A percentile compares a stretch with the other conserved stretches of the same genome.
Evolutionary conservation across 2,888 invertebrate genomes (phyloP).

Genomic region (Cryptus viduatorius): DNA sequence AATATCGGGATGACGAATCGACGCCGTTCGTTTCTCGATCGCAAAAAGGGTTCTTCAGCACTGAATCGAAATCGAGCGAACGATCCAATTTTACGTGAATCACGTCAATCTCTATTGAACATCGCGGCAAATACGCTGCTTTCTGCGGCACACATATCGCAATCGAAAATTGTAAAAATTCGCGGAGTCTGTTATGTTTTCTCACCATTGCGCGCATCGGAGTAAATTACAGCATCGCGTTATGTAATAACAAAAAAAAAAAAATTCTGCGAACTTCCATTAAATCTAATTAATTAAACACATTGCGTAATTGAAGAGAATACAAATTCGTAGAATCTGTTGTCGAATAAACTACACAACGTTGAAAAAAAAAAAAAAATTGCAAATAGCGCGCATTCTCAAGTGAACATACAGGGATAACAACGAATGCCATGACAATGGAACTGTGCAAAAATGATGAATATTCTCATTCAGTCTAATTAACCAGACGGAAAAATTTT

Average conservation of each 20-base stretch:
- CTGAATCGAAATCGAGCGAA: conserved; percentile 8
- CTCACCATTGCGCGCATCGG: not conserved
- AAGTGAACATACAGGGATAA: too few relatives aligned
- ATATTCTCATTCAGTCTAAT: too few relatives aligned
- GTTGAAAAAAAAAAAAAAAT: too few relatives aligned
- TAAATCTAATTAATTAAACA: too few relatives aligned
- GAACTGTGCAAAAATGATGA: too few relatives aligned
- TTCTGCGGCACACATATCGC: conserved; percentile 25
- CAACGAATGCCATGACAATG: too few relatives aligned
- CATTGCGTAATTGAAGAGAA: too few relatives aligned
- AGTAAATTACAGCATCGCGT: not conserved
- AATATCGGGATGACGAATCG: conserved; percentile 55
- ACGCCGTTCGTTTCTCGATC: not conserved
- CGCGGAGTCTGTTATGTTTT: conserved; percentile 10
- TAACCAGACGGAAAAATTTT: too few relatives aligned
- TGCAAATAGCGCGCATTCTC: too few relatives aligned
- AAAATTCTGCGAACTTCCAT: not conserved
- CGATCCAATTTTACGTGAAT: conserved; percentile 39
- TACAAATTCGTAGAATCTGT: too few relatives aligned
- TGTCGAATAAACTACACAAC: too few relatives aligned
- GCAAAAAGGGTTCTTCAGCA: not conserved
- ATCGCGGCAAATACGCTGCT: conserved; percentile 36
- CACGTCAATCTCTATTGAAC: conserved; percentile 38
- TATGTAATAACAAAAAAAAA: not conserved
- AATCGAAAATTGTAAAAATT: conserved; percentile 21